Evolutionary conservation across 2,113 vertebrate genomes (phyloP), one percentile per base, ranked within the genome.

Genomic region (Colinus virginianus): DNA sequence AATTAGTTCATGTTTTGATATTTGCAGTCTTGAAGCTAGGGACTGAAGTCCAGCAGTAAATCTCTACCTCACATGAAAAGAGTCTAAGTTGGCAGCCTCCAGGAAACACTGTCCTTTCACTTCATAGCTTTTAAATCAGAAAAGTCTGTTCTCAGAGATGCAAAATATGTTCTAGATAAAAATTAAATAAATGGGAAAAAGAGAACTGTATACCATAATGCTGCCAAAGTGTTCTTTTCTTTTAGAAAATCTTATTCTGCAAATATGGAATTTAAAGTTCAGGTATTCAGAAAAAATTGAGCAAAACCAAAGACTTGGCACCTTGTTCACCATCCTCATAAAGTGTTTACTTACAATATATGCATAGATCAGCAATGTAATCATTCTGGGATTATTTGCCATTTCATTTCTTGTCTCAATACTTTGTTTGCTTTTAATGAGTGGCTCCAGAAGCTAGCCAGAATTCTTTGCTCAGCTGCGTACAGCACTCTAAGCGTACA

Each of bases 61-160:
- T 36, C 55, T 48, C 70, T 58, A 36, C 36, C 9, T n/a, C 26
- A 72, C 30, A 58, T 2, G 9, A 90, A 84, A 82, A 87, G 11
- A 90, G 20, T 38, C 48, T 66, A 81, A 61, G 22, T 45, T 53
- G 48, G 89, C 9, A 90, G 22, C 26, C 78, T 91, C 70, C 90
- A 84, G 84, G 45, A 3, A 81, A 68, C 78, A 56, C 53, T 30
- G 25, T 84, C 74, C 58, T 91, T 92, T 87, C 48, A 48, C 77
- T 88, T 92, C 23, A n/a, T 86, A 38, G 28, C 25, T 75, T 88
- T 96, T 58, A 36, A 43, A 90, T 89, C 26, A 71, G 40, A 72
- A 90, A 48, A 48, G 56, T 66, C 66, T 87, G 45, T 70, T 86
- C 83, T 83, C 23, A 34, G 64, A 83, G 48, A 74, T 3, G 43